Percentiles rank a stretch among this genome's conserved stretches.
These are phyloP conservation scores for Donacobius atricapilla DNA, from an alignment of 2,113 vertebrate species.

Conservation along the genomic window DNA sequence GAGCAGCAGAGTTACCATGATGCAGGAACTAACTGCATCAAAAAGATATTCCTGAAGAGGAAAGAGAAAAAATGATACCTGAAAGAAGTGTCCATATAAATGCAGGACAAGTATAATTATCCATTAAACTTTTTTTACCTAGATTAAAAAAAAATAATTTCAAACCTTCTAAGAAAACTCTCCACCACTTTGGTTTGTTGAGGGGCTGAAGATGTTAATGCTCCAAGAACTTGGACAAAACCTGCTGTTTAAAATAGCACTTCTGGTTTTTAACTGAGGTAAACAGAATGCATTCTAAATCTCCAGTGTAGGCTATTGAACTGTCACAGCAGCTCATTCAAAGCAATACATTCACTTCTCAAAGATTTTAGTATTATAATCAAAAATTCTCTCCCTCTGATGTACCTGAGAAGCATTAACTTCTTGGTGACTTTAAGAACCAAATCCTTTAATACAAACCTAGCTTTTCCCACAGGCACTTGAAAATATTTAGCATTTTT, in stretches of 20 bases:
- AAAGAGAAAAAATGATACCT: neutral
- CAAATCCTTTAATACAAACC: constrained; percentile 54
- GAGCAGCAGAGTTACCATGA: neutral
- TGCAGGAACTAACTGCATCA: neutral
- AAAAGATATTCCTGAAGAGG: neutral
- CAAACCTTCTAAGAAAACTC: neutral
- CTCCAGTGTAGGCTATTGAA: neutral
- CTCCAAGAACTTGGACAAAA: neutral
- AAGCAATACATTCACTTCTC: neutral
- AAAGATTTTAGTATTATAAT: constrained; percentile 28
- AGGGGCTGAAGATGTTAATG: neutral
- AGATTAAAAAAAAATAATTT: neutral
- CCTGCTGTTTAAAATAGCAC: neutral
- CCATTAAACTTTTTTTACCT: neutral
- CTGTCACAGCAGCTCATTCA: neutral
- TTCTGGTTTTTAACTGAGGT: neutral
- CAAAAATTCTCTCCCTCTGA: neutral
- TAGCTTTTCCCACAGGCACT: constrained; percentile 54
- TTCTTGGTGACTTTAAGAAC: constrained; percentile 48
- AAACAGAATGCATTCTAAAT: neutral
- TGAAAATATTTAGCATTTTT: constrained; percentile 62
- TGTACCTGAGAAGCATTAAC: constrained; percentile 51
- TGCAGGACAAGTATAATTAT: neutral
- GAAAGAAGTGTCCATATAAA: neutral
- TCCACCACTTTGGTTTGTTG: neutral